A percentile compares a stretch with the other conserved stretches of the same genome.
phyloP scores from a whole-genome alignment of 2,888 invertebrate species.

The Perithous albicinctus region DNA sequence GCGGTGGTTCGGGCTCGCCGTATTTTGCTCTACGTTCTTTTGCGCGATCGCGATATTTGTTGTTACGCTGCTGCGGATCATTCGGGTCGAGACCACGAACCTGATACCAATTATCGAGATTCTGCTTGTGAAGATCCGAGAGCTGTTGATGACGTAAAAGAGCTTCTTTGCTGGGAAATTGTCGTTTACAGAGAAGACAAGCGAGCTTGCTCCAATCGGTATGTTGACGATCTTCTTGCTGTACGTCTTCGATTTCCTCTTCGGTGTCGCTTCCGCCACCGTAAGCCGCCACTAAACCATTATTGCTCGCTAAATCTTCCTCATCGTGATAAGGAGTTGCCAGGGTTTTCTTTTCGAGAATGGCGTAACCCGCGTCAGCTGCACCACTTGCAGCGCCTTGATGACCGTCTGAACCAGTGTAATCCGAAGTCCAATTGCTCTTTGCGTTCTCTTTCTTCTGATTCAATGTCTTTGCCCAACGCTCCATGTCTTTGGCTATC shows the following conservation, averaged over 20 bases:
- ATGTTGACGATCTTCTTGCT: constrained; percentile 84
- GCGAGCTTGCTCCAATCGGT: constrained; percentile 96
- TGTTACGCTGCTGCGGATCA: constrained; percentile 84
- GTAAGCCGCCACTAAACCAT: constrained; percentile 91
- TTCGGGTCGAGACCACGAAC: constrained; percentile 84
- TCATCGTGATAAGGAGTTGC: constrained; percentile 80
- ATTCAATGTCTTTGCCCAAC: constrained; percentile 98
- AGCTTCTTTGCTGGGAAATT: constrained; percentile 95
- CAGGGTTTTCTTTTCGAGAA: constrained; percentile 91
- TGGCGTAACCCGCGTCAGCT: constrained; percentile 97
- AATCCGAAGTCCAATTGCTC: constrained; percentile 81
- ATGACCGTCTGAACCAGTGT: constrained; percentile 78
- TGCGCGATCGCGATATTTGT: constrained; percentile 95
- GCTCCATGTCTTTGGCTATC: constrained; percentile 97
- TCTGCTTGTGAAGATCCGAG: constrained; percentile 97
- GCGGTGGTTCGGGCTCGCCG: constrained; percentile 93
- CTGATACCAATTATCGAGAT: constrained; percentile 87
- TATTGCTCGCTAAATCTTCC: constrained; percentile 81
- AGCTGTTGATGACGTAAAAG: constrained; percentile 95
- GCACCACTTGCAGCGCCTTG: constrained; percentile 88
- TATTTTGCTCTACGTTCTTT: constrained; percentile 97
- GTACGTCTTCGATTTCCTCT: constrained; percentile 90
- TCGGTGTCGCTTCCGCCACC: constrained; percentile 90
- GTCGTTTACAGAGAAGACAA: constrained; percentile 97
- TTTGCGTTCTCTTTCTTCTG: constrained; percentile 94